Base-by-base conservation (phyloP, 2,113 vertebrate species). In the Zosterops japonicus region DNA sequence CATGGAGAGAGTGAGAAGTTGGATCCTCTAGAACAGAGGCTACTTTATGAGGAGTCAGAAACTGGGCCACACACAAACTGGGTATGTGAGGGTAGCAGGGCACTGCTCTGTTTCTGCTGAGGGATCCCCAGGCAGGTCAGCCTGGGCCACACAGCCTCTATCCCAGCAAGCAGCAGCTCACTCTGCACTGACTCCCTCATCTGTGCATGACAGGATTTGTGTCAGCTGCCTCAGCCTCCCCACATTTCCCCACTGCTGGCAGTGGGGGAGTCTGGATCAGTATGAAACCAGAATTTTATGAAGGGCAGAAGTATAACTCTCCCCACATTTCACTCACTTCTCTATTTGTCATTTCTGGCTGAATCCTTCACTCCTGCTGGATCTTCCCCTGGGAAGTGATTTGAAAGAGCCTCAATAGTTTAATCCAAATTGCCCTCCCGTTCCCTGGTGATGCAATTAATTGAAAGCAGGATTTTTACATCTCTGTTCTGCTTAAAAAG, bases 1-100 rank as follows among this genome's bases (percentile, higher is more conserved):
- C 90, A 70, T 90, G 89, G 93, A 97, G 97, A 95, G 91, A 90
- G 83, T 95, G 97, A 96, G 90, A 95, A 94, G 93, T 47, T 96
- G 96, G 93, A 96, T 89, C 83, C 89, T 87, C 88, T 96, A 69
- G 95, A 96, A 96, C 96, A 97, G 97, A 97, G 95, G 88, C 94
- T 87, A 95, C 94, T 96, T 97, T 97, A 97, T 95, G 86, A 97
- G 94, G 93, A 96, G 93, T 89, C 46, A 83, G 90, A 94, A 96
- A 97, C 67, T 79, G 93, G 92, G 95, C 95, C 95, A 96, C 93
- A 92, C 90, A 92, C 96, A 89, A 91, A 82, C 24, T 35, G 78
- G 90, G 23, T 75, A 20, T 74, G 76, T 64, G 78, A 75, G 77
- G 81, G 77, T 82, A 87, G 83, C 81, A 89, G 81, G 89, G 87